These are phyloP conservation scores for Geopemphigus sp. DNA, from an alignment of 1,140 invertebrate genomes.

Conservation along the genomic window DNA sequence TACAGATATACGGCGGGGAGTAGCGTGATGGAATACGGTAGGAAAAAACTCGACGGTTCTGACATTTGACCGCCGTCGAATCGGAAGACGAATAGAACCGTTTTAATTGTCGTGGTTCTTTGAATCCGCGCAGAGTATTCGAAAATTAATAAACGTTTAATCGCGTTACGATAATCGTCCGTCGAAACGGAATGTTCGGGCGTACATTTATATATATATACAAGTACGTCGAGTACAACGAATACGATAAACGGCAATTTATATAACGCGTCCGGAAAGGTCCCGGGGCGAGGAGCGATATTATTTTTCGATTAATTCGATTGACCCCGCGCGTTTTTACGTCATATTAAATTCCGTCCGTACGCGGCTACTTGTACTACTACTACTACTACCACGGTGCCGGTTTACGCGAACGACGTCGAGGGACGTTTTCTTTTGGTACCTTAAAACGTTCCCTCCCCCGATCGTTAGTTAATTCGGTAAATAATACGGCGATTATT, in stretches of 20 bases:
- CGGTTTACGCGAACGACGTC: too few relatives aligned
- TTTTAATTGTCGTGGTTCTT: neutral
- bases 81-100: neutral
- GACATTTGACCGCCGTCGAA: slow-evolving; percentile 25
- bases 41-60: neutral
- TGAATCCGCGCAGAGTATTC: too few relatives aligned
- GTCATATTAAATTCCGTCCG: neutral
- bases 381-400: too few relatives aligned
- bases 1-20: too few relatives aligned
- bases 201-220: too few relatives aligned
- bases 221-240: too few relatives aligned
- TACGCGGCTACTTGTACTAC: too few relatives aligned
- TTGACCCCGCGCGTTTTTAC: neutral
- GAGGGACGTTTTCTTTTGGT: too few relatives aligned
- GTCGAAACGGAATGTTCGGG: neutral
- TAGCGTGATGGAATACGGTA: neutral
- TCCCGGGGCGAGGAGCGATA: neutral
- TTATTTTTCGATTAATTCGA: slow-evolving; percentile 11
- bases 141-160: too few relatives aligned
- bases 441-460: too few relatives aligned
- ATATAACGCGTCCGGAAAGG: slow-evolving; percentile 3
- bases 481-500: too few relatives aligned
- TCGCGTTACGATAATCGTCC: neutral
- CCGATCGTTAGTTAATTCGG: too few relatives aligned
- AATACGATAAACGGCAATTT: neutral